A percentile compares a stretch with the other conserved stretches of the same genome.
These are phyloP conservation scores for Apodemus agrarius DNA, from an alignment of 2,797 vertebrate species.

Conservation along the genomic window DNA sequence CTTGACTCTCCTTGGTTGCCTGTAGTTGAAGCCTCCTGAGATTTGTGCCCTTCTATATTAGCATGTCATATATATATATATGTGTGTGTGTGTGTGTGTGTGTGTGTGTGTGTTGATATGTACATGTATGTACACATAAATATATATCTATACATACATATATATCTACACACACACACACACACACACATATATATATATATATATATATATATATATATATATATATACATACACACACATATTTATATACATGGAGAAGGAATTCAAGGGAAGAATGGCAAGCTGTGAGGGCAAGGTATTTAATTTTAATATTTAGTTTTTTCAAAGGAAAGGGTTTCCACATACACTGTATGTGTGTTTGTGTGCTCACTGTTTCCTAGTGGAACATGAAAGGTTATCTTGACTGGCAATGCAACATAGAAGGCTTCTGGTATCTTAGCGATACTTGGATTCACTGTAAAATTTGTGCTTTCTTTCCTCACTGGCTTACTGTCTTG, in stretches of 20 bases:
- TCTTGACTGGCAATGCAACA: neutral
- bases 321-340: neutral
- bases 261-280: neutral
- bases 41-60: neutral
- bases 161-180: too few relatives aligned
- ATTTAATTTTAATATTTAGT: neutral
- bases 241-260: too few relatives aligned
- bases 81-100: too few relatives aligned
- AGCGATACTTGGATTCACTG: neutral
- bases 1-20: neutral
- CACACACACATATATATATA: too few relatives aligned
- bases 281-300: neutral
- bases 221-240: too few relatives aligned
- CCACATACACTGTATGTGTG: neutral
- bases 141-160: too few relatives aligned
- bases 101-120: too few relatives aligned
- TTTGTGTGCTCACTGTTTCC: neutral
- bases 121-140: fast-evolving
- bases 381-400: fast-evolving
- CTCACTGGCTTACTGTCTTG: neutral
- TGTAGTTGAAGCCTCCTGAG: neutral
- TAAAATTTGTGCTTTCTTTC: neutral
- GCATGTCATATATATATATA: neutral
- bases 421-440: neutral
- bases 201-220: too few relatives aligned